These are phyloP conservation scores for Ptilodon capucinus DNA, from an alignment of 2,888 invertebrate species.

Conservation along the genomic window DNA sequence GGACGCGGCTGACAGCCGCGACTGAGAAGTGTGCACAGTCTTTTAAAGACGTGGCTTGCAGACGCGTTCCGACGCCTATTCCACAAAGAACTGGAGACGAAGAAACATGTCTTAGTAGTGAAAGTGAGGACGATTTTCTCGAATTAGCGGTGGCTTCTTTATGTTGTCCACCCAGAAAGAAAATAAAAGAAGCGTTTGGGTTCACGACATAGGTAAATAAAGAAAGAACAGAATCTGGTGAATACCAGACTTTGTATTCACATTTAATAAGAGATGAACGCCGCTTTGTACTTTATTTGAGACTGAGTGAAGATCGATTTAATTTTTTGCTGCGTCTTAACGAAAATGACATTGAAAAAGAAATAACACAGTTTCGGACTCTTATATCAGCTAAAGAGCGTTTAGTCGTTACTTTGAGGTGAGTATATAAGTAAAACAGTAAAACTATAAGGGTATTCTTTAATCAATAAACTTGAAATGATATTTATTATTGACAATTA, in stretches of 20 bases:
- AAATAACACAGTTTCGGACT: too few species aligned
- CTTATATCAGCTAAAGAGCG: too few species aligned
- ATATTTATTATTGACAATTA: too few species aligned
- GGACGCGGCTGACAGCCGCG: background rate
- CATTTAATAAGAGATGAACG: background rate
- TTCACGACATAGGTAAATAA: background rate
- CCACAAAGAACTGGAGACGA: background rate
- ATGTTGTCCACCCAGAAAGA: conserved; percentile 1
- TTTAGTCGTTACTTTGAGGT: too few species aligned
- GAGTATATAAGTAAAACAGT: too few species aligned
- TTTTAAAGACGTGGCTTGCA: background rate
- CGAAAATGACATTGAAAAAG: too few species aligned
- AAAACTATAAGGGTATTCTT: too few species aligned
- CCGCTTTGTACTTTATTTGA: background rate
- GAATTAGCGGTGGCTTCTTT: background rate
- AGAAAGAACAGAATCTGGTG: background rate
- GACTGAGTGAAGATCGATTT: too few species aligned
- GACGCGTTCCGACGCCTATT: too few species aligned
- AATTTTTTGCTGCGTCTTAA: too few species aligned
- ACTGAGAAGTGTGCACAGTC: background rate
- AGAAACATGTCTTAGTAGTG: background rate
- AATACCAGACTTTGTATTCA: too few species aligned
- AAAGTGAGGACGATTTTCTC: conserved; percentile 1
- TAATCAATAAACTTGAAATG: too few species aligned
- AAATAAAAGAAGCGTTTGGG: conserved; percentile 1